phyloP scores from a whole-genome alignment of 2,113 vertebrate species.

The Tychaedon coryphoeus region DNA sequence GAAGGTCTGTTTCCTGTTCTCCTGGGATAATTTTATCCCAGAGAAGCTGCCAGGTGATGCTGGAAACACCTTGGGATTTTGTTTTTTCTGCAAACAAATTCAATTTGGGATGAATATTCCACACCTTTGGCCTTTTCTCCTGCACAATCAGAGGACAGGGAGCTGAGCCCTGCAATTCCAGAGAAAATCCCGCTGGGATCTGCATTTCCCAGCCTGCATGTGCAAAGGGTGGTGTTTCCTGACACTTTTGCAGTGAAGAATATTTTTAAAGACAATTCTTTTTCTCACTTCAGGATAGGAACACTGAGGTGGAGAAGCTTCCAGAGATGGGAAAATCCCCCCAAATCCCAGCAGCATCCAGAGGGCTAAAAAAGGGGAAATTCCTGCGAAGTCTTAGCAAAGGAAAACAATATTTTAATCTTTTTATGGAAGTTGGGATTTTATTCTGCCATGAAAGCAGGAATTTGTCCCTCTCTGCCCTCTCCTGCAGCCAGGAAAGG shows the following conservation, averaged over 20 bases:
- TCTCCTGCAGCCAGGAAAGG: background rate
- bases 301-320: background rate
- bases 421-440: background rate
- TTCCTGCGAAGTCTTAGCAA: background rate
- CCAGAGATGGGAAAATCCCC: background rate
- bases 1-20: no score
- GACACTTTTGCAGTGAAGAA: no score
- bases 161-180: background rate
- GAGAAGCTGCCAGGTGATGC: background rate
- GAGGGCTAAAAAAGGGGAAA: background rate
- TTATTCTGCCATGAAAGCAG: background rate
- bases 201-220: accelerated
- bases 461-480: background rate
- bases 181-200: accelerated
- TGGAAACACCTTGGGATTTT: background rate
- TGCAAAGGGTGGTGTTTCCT: background rate
- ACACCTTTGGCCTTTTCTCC: background rate
- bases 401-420: accelerated
- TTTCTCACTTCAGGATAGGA: background rate
- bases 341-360: background rate
- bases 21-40: background rate
- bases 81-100: background rate
- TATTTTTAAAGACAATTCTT: background rate
- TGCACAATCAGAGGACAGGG: background rate
- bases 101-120: background rate